Evolutionary conservation across 2,888 invertebrate species (phyloP).

Genomic region (Sympetrum striolatum): DNA sequence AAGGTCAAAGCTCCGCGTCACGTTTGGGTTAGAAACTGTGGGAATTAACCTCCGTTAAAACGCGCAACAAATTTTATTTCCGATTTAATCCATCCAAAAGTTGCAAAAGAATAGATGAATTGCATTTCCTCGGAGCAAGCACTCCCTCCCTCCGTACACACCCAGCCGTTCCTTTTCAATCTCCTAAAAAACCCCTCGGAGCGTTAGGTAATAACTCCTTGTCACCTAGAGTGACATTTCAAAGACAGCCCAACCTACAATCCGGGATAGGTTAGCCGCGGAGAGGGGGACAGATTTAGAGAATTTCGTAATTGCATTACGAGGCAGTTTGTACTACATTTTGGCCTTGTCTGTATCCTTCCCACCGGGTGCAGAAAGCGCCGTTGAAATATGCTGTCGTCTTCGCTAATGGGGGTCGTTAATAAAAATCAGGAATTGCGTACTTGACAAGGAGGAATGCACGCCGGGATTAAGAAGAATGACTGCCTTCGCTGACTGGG

Average conservation of each 20-base stretch:
- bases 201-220: background rate
- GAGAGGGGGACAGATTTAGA: background rate
- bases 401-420: slow-evolving; percentile 21
- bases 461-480: slow-evolving; percentile 8
- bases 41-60: too few relatives aligned
- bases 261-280: background rate
- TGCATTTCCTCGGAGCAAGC: too few relatives aligned
- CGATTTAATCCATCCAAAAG: too few relatives aligned
- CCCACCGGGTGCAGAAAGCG: background rate
- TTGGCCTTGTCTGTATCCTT: background rate
- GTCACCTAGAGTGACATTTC: background rate
- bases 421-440: slow-evolving; percentile 33
- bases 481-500: background rate
- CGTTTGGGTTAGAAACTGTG: too few relatives aligned
- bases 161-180: too few relatives aligned
- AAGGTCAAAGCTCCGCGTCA: too few relatives aligned
- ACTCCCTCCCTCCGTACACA: too few relatives aligned
- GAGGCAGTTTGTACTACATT: slow-evolving; percentile 11
- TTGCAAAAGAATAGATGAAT: too few relatives aligned
- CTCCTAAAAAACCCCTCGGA: background rate
- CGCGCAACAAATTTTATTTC: too few relatives aligned
- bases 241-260: background rate
- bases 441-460: slow-evolving; percentile 20
- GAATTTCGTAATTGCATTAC: background rate
- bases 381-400: background rate